phyloP scores from a whole-genome alignment of 2,888 invertebrate species.

The Drosophila parthenogenetica region DNA sequence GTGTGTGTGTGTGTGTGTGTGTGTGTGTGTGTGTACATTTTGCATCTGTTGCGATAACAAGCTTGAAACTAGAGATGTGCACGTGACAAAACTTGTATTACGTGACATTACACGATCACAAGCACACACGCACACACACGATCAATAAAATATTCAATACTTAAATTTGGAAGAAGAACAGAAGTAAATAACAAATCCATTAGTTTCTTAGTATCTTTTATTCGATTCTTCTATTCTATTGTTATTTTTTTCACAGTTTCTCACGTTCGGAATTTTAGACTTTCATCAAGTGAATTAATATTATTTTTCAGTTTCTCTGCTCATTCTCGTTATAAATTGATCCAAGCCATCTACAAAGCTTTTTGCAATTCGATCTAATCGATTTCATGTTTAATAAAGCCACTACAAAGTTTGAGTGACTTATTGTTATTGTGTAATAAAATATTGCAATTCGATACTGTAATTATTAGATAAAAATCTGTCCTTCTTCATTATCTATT shows the following conservation, averaged over 20 bases:
- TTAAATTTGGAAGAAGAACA: background rate
- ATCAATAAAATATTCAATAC: background rate
- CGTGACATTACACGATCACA: slow-evolving; percentile 10
- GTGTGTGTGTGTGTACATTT: slow-evolving; percentile 7
- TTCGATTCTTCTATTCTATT: background rate
- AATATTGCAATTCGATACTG: too few relatives aligned
- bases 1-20: background rate
- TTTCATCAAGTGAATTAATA: background rate
- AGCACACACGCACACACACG: background rate
- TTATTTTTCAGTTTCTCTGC: too few relatives aligned
- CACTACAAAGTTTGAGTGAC: too few relatives aligned
- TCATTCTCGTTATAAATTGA: too few relatives aligned
- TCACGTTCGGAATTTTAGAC: background rate
- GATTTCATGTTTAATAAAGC: too few relatives aligned
- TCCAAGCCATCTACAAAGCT: too few relatives aligned
- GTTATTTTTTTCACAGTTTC: background rate
- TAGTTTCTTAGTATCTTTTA: background rate
- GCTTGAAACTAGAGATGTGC: slow-evolving; percentile 45
- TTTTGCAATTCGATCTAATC: too few relatives aligned
- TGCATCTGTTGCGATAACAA: slow-evolving; percentile 51
- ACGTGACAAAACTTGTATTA: slow-evolving; percentile 30
- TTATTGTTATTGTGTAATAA: too few relatives aligned
- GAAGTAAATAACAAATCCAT: background rate
- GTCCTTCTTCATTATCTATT: too few relatives aligned
- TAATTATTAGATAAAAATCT: too few relatives aligned